Conservation (phyloP, 2,888 invertebrate genomes). For the Flabesymbios commensalis region DNA sequence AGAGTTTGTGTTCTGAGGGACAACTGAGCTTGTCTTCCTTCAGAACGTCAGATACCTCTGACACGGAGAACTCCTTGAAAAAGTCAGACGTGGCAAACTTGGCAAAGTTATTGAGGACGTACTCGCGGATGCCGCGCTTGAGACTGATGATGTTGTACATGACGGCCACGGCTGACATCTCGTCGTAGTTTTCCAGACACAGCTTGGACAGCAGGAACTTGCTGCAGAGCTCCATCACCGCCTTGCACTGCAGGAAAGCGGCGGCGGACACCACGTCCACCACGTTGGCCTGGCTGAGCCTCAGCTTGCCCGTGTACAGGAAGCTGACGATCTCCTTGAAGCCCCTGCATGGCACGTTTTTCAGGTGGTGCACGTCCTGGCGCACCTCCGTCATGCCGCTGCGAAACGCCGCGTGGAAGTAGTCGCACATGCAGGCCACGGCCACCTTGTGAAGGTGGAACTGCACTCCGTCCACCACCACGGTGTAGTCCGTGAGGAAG, state of each 20-base stretch:
- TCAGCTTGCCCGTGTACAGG: slow-evolving; percentile 9
- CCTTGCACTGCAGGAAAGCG: slow-evolving; percentile 1
- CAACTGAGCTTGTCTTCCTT: slow-evolving; percentile 16
- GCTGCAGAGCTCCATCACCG: background rate
- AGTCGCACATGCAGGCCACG: slow-evolving; percentile 1
- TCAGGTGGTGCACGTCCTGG: background rate
- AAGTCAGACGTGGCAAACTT: slow-evolving; percentile 18
- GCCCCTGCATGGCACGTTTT: background rate
- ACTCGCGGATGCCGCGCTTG: slow-evolving; percentile 8
- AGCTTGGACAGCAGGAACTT: background rate
- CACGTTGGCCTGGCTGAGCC: background rate
- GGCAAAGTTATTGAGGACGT: slow-evolving; percentile 22
- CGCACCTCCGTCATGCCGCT: slow-evolving; percentile 13
- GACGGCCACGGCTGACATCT: background rate
- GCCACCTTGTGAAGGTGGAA: slow-evolving; percentile 5
- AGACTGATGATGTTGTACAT: slow-evolving; percentile 4
- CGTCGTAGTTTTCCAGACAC: background rate
- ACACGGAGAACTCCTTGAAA: slow-evolving; percentile 20
- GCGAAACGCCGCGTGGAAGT: slow-evolving; percentile 7
- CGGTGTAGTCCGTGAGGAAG: slow-evolving; percentile 3
- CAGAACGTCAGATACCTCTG: slow-evolving; percentile 13
- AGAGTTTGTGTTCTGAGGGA: slow-evolving; percentile 24
- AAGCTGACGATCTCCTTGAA: background rate
- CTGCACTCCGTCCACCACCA: background rate
- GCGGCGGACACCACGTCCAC: slow-evolving; percentile 4